Conservation (phyloP, 2,888 invertebrate genomes). For the Mythimna lalbum region DNA sequence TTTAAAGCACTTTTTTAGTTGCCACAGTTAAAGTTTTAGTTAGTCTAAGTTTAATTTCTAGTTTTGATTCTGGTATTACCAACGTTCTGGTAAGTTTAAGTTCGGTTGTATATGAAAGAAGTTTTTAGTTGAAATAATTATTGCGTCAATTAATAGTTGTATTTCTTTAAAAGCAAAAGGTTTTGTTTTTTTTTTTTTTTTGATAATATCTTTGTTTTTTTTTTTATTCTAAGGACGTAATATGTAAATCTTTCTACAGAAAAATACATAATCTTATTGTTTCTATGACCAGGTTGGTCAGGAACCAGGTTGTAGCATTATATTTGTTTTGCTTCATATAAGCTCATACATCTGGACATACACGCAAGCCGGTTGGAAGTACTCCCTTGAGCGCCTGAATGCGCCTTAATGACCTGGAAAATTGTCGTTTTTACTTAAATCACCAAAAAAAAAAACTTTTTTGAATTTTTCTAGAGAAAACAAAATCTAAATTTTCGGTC, state of each 20-base stretch:
- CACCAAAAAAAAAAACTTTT: too few species aligned
- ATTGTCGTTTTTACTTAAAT: too few species aligned
- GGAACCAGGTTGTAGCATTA: background rate
- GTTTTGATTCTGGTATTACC: background rate
- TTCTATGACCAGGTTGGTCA: too few species aligned
- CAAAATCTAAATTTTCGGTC: too few species aligned
- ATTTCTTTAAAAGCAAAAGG: background rate
- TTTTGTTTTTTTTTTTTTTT: background rate
- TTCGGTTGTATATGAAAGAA: background rate
- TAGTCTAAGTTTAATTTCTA: background rate
- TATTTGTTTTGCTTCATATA: background rate
- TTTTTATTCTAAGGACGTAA: too few species aligned
- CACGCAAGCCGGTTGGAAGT: too few species aligned
- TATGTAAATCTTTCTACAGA: too few species aligned
- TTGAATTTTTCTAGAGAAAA: too few species aligned
- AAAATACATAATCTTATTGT: too few species aligned
- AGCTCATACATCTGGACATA: background rate
- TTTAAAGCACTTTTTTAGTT: constrained; percentile 23
- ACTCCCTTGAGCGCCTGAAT: too few species aligned
- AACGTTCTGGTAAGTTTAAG: background rate
- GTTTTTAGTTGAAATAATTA: background rate
- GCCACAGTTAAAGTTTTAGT: background rate
- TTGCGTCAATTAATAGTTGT: background rate
- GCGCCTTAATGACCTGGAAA: too few species aligned
- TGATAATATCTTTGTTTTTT: too few species aligned